These are phyloP conservation scores for Phalloptychus januarius DNA, from an alignment of 2,797 vertebrate species.

Conservation along the genomic window DNA sequence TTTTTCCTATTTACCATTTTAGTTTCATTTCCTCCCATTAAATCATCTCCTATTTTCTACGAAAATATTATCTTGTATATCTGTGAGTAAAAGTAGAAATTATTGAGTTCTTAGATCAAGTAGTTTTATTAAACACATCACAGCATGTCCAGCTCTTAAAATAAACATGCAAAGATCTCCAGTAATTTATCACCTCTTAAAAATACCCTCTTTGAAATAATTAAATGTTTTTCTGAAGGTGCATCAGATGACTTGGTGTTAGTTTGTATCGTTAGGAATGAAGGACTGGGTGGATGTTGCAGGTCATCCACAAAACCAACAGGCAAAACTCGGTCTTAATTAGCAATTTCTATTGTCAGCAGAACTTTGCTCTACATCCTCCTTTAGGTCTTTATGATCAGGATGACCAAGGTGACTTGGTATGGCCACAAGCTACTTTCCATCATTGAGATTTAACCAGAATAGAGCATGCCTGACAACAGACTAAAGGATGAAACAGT, in stretches of 20 bases:
- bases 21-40: not conserved
- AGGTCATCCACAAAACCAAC: constrained; percentile 16
- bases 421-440: constrained; percentile 38
- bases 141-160: constrained; percentile 50
- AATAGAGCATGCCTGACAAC: constrained; percentile 34
- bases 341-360: no score
- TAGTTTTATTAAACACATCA: constrained; percentile 54
- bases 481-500: constrained; percentile 35
- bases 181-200: constrained; percentile 15
- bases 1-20: not conserved
- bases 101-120: constrained; percentile 47
- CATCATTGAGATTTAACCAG: constrained; percentile 64
- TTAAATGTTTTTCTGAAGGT: constrained; percentile 26
- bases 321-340: constrained; percentile 28
- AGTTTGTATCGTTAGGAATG: constrained; percentile 19
- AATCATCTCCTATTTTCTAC: constrained; percentile 28
- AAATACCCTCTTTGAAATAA: constrained; percentile 29
- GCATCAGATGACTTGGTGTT: constrained; percentile 25
- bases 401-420: constrained; percentile 14
- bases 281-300: constrained; percentile 5
- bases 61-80: no score
- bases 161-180: constrained; percentile 33
- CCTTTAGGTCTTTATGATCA: constrained; percentile 17
- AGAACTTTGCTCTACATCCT: constrained; percentile 11
- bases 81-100: constrained; percentile 53